Base-by-base conservation (phyloP, 2,797 vertebrate species). In the Oophaga sylvatica region DNA sequence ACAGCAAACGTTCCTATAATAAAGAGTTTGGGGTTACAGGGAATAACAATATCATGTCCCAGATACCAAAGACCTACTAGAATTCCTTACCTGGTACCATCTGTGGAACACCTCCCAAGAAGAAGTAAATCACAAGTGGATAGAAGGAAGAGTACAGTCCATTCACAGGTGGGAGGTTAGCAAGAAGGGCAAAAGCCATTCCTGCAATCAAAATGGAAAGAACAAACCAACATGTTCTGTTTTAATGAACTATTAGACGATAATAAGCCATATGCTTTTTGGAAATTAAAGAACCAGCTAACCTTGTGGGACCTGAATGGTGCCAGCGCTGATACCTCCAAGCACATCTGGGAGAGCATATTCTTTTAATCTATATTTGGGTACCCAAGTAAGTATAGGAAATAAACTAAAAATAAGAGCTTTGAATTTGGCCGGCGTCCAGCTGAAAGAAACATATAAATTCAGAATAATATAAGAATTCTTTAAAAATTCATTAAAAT, bases 71-170 rank as follows among this genome's bases (percentile, higher is more conserved):
- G 22, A 35, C 16, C 15, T 31, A 63, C 11, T 57, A 29, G 65
- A 83, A 70, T 16, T 2, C 20, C 94, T 94, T 96, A 98, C 98
- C 97, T 94, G 97, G 97, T 41, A 99, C 97, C 97, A 98, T 97
- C 94, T 99, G 97, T 90, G 95, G 97, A 90, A 95, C 94, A 0
- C 96, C 96, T n/a, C 97, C 97, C 65, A 98, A 95, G 94, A 99
- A 96, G 93, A 99, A 94, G 90, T 98, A 98, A 3, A 95, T 91
- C 86, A 98, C 92, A 91, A 98, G 92, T 1, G 97, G 97, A 91
- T 97, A 99, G 92, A 98, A 98, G 75, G 97, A 98, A 9, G 97
- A 98, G 91, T 98, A 98, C 91, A 99, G 96, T 22, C 97, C 97
- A 0, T 97, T 98, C 92, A 98, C 96, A 0, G 97, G 96, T 35